Evolutionary conservation across 2,888 invertebrate genomes (phyloP).

Genomic region (Frankliniella fusca): DNA sequence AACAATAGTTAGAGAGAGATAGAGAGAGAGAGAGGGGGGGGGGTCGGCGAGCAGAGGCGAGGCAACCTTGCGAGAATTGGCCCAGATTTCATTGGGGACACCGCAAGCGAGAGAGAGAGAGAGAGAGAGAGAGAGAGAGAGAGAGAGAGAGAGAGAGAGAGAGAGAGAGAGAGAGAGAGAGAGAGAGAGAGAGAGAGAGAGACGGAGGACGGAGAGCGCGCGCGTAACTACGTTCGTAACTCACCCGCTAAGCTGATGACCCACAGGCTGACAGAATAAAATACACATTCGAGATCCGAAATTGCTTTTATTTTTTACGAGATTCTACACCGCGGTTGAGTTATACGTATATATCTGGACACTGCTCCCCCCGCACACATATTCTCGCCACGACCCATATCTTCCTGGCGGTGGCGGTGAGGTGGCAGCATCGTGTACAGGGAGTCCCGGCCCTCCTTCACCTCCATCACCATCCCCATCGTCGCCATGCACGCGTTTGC

Average conservation of each 20-base stretch:
- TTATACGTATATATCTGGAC: not conserved
- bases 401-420: conserved; percentile 17
- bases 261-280: conserved; percentile 2
- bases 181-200: no score
- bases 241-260: conserved; percentile 6
- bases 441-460: not conserved
- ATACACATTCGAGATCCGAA: not conserved
- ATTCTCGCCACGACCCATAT: conserved; percentile 20
- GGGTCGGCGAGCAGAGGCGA: no score
- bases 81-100: no score
- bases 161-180: not conserved
- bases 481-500: no score
- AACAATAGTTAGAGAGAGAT: no score
- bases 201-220: no score
- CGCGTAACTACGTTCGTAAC: not conserved
- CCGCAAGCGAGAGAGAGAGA: no score
- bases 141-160: no score
- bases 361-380: not conserved
- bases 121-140: no score
- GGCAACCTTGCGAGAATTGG: no score
- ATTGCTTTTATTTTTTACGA: not conserved
- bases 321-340: not conserved
- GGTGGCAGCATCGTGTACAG: conserved; percentile 18
- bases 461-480: not conserved
- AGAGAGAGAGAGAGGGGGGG: no score